A percentile compares a stretch with the other conserved stretches of the same genome.
phyloP scores from a whole-genome alignment of 2,888 invertebrate genomes.

The Linnaemya tessellans region DNA sequence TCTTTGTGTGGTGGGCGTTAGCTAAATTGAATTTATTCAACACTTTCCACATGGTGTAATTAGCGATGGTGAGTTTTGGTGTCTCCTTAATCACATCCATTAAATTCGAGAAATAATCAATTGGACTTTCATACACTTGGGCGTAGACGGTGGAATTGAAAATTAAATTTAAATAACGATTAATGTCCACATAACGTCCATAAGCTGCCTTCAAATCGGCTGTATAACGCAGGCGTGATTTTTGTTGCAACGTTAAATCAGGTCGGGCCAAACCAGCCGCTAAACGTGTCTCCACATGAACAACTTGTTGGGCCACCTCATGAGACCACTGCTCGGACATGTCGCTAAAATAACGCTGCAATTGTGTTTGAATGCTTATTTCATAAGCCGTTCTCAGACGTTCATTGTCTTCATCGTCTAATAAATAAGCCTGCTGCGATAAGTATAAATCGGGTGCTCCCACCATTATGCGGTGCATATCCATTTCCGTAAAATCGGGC shows the following conservation, averaged over 20 bases:
- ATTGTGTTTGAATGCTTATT: constrained; percentile 74
- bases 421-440: constrained; percentile 76
- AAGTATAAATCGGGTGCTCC: constrained; percentile 79
- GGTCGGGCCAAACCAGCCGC: constrained; percentile 79
- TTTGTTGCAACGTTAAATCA: constrained; percentile 77
- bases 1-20: constrained; percentile 71
- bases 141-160: constrained; percentile 78
- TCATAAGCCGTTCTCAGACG: constrained; percentile 75
- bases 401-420: constrained; percentile 69
- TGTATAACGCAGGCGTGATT: constrained; percentile 76
- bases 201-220: constrained; percentile 78
- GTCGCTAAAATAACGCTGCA: constrained; percentile 76
- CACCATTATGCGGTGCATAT: constrained; percentile 78
- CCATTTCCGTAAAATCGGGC: constrained; percentile 78
- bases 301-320: constrained; percentile 78
- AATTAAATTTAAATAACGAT: constrained; percentile 79
- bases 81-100: constrained; percentile 78
- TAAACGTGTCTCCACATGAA: constrained; percentile 78
- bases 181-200: constrained; percentile 79
- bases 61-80: constrained; percentile 79
- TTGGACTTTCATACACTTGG: constrained; percentile 79
- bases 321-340: constrained; percentile 76
- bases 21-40: constrained; percentile 78
- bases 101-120: constrained; percentile 78
- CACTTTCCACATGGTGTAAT: constrained; percentile 82